Evolutionary conservation across 2,888 invertebrate species (phyloP), one percentile per base, ranked within the genome.

Genomic region (Sipha maydis): DNA sequence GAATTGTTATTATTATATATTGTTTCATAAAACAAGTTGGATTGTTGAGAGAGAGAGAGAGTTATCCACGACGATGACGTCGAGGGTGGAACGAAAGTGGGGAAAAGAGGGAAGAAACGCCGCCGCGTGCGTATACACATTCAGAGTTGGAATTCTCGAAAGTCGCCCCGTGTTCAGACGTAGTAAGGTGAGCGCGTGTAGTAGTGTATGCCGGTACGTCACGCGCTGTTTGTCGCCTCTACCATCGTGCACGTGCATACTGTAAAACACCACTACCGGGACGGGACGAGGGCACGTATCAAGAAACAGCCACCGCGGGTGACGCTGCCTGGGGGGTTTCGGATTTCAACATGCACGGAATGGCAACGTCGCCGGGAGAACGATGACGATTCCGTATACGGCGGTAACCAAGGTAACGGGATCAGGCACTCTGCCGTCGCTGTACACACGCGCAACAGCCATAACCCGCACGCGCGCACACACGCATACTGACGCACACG

Each of bases 381-480:
- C 71, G 56, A 78, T 75, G 80, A 79, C 79, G 56, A 73, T 73
- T 79, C 61, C 88, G 88, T 80, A 75, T 88, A 80, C 88, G 88
- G 80, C 80, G 88, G 88, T 88, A 82, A 82, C 88, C 88, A 80
- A 75, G 88, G 88, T 88, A 88, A 88, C 86, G 86, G 80, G 86
- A 86, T 80, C 86, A 73, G 73, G 73, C 86, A 86, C 69, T 11
- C 69, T 31, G 80, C 80, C 79, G 86, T 54, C 77, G 75, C 34
- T 28, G 84, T 67, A 85, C 83, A 83, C 83, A 76, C 88, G 82
- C 85, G 85, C 85, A 78, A 85, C 85, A 85, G 85, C 69, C 85
- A 69, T 54, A 25, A 11, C 48, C 48, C 48, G 9, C 48, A 11
- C 1, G 73, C 28, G 75, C n/a, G 75, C 38, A n/a, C 76, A 14